A percentile compares a stretch with the other conserved stretches of the same genome.
phyloP scores from a whole-genome alignment of 1,140 invertebrate genomes.

The Augochlora pura region DNA sequence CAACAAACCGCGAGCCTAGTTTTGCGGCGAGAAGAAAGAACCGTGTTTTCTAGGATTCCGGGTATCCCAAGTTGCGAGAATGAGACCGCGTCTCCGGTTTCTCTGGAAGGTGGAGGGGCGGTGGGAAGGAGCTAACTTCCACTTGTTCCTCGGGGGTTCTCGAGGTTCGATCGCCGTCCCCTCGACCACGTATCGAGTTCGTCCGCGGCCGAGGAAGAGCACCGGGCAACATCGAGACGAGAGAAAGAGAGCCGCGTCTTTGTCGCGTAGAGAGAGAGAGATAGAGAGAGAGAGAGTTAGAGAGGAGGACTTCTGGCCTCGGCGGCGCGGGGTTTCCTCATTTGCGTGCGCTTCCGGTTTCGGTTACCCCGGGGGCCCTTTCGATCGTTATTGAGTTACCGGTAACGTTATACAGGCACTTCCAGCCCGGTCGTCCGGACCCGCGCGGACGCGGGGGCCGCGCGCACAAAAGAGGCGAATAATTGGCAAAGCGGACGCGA shows the following conservation, averaged over 20 bases:
- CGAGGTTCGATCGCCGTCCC: not conserved
- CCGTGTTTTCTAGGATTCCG: no score
- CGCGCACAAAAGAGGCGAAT: conserved; percentile 43
- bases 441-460: not conserved
- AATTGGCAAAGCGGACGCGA: conserved; percentile 46
- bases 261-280: no score
- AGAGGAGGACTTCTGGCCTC: conserved; percentile 13
- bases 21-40: no score
- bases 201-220: no score
- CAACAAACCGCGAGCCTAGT: no score
- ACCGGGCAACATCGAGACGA: no score
- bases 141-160: not conserved
- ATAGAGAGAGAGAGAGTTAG: no score
- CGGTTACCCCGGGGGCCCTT: conserved; percentile 38
- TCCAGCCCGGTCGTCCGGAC: conserved; percentile 6
- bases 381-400: conserved; percentile 63
- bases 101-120: no score
- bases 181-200: not conserved
- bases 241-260: no score
- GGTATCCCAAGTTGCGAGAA: no score
- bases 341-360: conserved; percentile 56
- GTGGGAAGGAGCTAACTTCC: no score
- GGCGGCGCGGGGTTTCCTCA: conserved; percentile 44
- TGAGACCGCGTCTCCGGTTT: no score
- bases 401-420: conserved; percentile 55